Evolutionary conservation across 1,140 invertebrate species (phyloP), one percentile per base, ranked within the genome.

Genomic region (Zophobas morio): DNA sequence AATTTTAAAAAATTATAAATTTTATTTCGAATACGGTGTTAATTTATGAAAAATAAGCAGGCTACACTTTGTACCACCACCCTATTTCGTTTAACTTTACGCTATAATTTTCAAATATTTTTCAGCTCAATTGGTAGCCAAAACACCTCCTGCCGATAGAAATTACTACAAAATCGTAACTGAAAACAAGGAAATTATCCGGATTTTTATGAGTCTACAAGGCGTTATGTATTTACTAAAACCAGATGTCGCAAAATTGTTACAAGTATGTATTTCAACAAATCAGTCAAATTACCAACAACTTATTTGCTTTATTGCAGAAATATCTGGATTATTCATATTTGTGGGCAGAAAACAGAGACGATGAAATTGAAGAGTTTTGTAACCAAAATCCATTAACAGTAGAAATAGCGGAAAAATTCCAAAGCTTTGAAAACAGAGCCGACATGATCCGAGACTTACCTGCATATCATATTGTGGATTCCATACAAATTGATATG

Each of bases 161-260:
- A 94, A 90, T 82, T 95, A 94, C 84, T 94, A 91, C 83, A 90
- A 93, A 81, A 89, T 87, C 75, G 91, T 96, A 2, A 90, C 90
- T 0, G 94, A 96, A 81, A 94, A 96, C 82, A 96, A 95, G 83
- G 94, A 95, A 83, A 90, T 95, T 73, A 89, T 93, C 1, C 89
- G 94, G 60, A 88, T 90, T 20, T 89, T 91, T 37, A 92, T 94
- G 85, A 90, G 92, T 42, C 86, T 96, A 51, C 93, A 93, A 84
- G 92, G 91, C 74, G 90, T 90, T 77, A 90, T 93, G 85, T 87
- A 89, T 75, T 87, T 91, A 78, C 89, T 91, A 54, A 91, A 91
- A 80, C 88, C 90, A 6, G 92, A 93, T 84, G 88, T 93, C 76
- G 84, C 87, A 51, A 89, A 88, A 74, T 84, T 90, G 51, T 82